These are phyloP conservation scores for Tuberolachnus salignus DNA, from an alignment of 2,888 invertebrate genomes.

Conservation along the genomic window DNA sequence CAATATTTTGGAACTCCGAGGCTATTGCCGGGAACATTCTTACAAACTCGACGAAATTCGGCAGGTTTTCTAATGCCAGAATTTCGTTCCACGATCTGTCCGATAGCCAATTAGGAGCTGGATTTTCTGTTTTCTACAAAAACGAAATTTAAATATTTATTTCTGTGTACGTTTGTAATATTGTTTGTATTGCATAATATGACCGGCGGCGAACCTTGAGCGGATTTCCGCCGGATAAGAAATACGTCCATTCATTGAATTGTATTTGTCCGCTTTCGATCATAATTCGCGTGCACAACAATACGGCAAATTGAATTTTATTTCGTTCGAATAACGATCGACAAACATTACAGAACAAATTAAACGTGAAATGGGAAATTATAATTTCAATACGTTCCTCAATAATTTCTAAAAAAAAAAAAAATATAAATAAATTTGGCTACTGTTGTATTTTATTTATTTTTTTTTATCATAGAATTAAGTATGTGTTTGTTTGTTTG, in stretches of 20 bases:
- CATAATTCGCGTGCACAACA: constrained; percentile 78
- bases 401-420: constrained; percentile 71
- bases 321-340: constrained; percentile 92
- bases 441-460: too few relatives aligned
- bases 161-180: too few relatives aligned
- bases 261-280: constrained; percentile 70
- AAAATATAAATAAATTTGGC: too few relatives aligned
- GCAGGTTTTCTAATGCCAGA: neutral
- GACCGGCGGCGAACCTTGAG: constrained; percentile 73
- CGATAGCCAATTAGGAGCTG: constrained; percentile 80
- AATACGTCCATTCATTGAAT: constrained; percentile 78
- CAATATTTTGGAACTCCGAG: constrained; percentile 60
- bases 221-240: constrained; percentile 87
- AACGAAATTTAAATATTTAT: too few relatives aligned
- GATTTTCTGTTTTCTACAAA: constrained; percentile 69
- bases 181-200: too few relatives aligned
- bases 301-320: constrained; percentile 89
- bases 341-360: constrained; percentile 89
- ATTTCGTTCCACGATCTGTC: constrained; percentile 89
- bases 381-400: constrained; percentile 73
- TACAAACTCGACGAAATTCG: constrained; percentile 68
- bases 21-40: constrained; percentile 65
- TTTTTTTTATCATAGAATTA: too few relatives aligned
- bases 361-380: constrained; percentile 83
- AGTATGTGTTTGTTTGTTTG: too few relatives aligned